phyloP scores from a whole-genome alignment of 35 echinoderm and acorn worm genomes.

The Apostichopus parvimensis region DNA sequence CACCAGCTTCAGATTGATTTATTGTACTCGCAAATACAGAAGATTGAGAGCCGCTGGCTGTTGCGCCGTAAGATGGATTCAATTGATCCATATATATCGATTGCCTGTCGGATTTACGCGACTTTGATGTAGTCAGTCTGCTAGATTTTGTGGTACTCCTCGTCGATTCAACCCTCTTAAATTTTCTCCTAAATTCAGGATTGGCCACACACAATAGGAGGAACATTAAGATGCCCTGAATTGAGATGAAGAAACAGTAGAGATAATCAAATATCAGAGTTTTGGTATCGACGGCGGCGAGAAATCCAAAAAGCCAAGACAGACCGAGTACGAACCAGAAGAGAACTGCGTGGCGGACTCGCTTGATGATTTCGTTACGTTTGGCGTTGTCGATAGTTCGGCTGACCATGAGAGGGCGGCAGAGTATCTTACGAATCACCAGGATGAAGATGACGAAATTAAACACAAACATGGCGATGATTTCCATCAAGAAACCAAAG shows the following conservation, averaged over 20 bases:
- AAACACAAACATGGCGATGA: slow-evolving; percentile 1
- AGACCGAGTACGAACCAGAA: slow-evolving; percentile 47
- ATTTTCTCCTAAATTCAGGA: slow-evolving; percentile 25
- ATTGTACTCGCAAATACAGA: too few relatives aligned
- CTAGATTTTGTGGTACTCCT: too few relatives aligned
- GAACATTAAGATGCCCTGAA: slow-evolving; percentile 37
- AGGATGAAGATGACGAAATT: slow-evolving; percentile 27
- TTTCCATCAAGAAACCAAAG: slow-evolving; percentile 33
- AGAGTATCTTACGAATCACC: slow-evolving; percentile 31
- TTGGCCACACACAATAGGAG: slow-evolving; percentile 29
- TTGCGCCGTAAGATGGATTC: too few relatives aligned
- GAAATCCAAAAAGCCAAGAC: slow-evolving; percentile 37
- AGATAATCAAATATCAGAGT: slow-evolving; percentile 38
- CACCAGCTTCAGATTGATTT: too few relatives aligned
- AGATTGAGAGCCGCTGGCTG: too few relatives aligned
- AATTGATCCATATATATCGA: too few relatives aligned
- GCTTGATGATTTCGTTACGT: slow-evolving; percentile 22
- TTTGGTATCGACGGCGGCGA: slow-evolving; percentile 12
- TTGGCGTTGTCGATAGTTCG: background rate
- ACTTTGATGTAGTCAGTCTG: too few relatives aligned
- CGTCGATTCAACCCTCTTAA: background rate
- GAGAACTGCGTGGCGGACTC: slow-evolving; percentile 29
- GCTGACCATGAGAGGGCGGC: slow-evolving; percentile 34
- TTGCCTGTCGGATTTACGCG: too few relatives aligned
- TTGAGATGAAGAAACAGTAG: slow-evolving; percentile 32